A percentile compares a stretch with the other conserved stretches of the same genome.
Evolutionary conservation across 2,888 invertebrate genomes (phyloP).

Genomic region (Ornithoptera alexandrae): DNA sequence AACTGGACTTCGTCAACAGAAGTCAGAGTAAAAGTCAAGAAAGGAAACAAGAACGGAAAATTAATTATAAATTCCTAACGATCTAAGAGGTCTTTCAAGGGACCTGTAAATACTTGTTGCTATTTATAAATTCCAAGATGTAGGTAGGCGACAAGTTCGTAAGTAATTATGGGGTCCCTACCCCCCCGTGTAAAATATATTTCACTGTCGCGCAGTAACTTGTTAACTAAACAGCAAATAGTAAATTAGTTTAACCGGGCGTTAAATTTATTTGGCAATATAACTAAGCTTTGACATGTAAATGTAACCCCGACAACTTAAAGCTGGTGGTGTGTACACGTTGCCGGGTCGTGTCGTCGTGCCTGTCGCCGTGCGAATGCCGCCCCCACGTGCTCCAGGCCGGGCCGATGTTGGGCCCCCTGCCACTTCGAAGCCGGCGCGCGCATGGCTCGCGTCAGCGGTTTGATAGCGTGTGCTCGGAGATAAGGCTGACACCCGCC

Average conservation of each 20-base stretch:
- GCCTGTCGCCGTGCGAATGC: background rate
- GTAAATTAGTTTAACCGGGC: background rate
- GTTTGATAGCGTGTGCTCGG: background rate
- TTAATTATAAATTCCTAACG: too few relatives aligned
- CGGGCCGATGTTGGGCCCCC: too few relatives aligned
- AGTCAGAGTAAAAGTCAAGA: too few relatives aligned
- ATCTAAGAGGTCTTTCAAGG: too few relatives aligned
- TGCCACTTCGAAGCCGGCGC: background rate
- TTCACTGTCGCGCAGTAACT: background rate
- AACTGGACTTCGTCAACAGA: too few relatives aligned
- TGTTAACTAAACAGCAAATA: constrained; percentile 1
- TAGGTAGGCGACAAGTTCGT: constrained; percentile 1
- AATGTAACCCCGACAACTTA: constrained; percentile 42
- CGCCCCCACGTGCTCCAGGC: background rate
- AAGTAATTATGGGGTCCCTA: background rate
- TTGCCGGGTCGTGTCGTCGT: background rate
- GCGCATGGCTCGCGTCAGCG: background rate
- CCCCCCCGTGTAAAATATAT: background rate
- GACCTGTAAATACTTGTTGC: too few relatives aligned
- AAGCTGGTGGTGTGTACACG: constrained; percentile 28
- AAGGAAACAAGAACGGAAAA: too few relatives aligned
- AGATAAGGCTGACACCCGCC: background rate
- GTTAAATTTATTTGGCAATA: constrained; percentile 8
- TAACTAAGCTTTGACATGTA: constrained; percentile 36
- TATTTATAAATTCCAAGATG: background rate